These are phyloP conservation scores for Lampris megalopsis DNA, from an alignment of 2,113 vertebrate genomes.

Conservation along the genomic window DNA sequence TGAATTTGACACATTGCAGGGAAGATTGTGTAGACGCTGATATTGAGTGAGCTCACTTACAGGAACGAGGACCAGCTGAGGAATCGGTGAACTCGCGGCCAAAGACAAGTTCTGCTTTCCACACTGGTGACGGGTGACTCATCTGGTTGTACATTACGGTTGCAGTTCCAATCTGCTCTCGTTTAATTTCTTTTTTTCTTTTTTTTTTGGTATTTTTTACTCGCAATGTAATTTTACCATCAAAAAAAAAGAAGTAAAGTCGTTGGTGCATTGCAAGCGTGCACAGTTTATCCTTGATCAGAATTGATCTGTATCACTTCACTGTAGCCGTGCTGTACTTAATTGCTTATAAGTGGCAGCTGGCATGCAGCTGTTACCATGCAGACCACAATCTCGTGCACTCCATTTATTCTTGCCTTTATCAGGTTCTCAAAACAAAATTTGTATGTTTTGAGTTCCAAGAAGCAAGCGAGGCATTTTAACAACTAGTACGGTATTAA, in stretches of 20 bases:
- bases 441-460: conserved; percentile 6
- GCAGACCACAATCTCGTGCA: background rate
- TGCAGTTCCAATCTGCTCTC: conserved; percentile 26
- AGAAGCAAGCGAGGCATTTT: background rate
- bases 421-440: background rate
- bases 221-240: background rate
- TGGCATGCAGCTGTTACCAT: background rate
- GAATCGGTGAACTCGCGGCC: conserved; percentile 33
- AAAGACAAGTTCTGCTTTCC: conserved; percentile 75
- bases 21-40: conserved; percentile 19
- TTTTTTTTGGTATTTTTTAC: no score
- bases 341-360: background rate
- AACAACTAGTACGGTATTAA: no score
- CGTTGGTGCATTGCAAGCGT: background rate
- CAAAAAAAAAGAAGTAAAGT: no score
- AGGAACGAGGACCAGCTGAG: conserved; percentile 66
- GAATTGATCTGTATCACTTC: background rate
- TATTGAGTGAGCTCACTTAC: conserved; percentile 68
- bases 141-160: conserved; percentile 23
- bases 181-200: background rate
- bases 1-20: background rate
- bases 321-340: no score
- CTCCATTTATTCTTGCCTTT: conserved; percentile 22
- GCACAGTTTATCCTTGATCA: background rate
- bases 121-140: conserved; percentile 37